These are phyloP conservation scores for Penelope pileata DNA, from an alignment of 2,113 vertebrate genomes.

Conservation along the genomic window DNA sequence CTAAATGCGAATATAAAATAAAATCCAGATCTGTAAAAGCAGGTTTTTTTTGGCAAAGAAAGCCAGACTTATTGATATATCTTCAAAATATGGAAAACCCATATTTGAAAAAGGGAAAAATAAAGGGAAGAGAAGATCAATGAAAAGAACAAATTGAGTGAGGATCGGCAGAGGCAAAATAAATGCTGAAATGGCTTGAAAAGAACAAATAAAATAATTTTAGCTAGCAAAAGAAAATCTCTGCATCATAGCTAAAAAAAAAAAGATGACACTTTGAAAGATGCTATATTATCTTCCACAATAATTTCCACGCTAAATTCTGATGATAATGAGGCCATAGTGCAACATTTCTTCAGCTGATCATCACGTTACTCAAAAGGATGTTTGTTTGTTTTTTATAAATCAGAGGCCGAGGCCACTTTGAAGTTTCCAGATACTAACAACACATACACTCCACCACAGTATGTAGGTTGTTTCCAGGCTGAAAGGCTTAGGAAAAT, in stretches of 20 bases:
- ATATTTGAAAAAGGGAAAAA: not conserved
- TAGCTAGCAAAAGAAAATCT: not conserved
- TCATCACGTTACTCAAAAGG: not conserved
- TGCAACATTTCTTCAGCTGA: not conserved
- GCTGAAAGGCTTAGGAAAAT: not conserved
- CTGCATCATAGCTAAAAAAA: not conserved
- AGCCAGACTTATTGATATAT: not conserved
- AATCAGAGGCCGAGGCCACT: not conserved
- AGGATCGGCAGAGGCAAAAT: not conserved
- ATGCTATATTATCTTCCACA: not conserved
- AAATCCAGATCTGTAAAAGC: not conserved
- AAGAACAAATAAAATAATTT: not conserved
- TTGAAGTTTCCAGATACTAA: not conserved
- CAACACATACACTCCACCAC: not conserved
- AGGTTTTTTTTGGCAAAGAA: not conserved
- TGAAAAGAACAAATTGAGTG: not conserved
- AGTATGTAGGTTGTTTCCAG: not conserved
- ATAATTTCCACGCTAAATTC: not conserved
- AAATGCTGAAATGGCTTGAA: not conserved
- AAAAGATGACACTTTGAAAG: not conserved
- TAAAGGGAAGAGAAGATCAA: not conserved
- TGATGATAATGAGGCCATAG: not conserved
- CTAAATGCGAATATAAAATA: slow-evolving; percentile 17
- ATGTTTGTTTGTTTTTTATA: not conserved
- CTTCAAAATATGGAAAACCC: not conserved